Evolutionary conservation across 2,797 vertebrate species (phyloP), one percentile per base, ranked within the genome.

Genomic region (Echiichthys vipera): DNA sequence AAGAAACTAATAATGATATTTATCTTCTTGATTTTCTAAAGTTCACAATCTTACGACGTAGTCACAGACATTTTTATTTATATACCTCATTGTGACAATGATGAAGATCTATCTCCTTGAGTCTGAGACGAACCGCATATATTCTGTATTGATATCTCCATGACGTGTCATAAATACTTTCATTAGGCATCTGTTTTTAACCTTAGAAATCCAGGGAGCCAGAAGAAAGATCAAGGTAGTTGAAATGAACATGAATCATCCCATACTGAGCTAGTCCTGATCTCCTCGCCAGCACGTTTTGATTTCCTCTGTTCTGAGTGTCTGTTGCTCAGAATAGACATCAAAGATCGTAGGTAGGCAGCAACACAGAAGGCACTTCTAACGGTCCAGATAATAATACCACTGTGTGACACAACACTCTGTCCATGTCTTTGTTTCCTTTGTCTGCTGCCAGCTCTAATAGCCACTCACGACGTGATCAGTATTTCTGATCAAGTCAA

Each of bases 291-390:
- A 30, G n/a, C 59, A 45, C 5, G 3, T 32, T 66, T 45, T 51
- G 9, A 56, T 68, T 59, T n/a, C 37, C 32, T 62, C 11, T 62
- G 25, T 71, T 61, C 32, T 67, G 22, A 81, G 61, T 63, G 14
- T 45, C 30, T 56, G 58, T 70, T 43, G 58, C 81, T 71, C 27
- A 78, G 57, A 73, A 47, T 79, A 86, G 59, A 84, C 77, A 74
- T 89, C 70, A 81, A 78, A 86, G 72, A 78, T 62, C 25, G 45
- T 80, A 82, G 74, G 77, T 55, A 71, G 66, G 55, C 66, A 81
- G 70, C 70, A 43, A 42, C 63, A 64, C 46, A 65, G 37, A n/a
- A 61, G 64, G 69, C 73, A 51, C 50, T 80, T 67, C 39, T 69
- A 59, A 86, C 24, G 8, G 46, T 59, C 56, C 53, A 59, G 65